Base-by-base conservation (phyloP, 2,888 invertebrate genomes). In the Cerastis leucographa region DNA sequence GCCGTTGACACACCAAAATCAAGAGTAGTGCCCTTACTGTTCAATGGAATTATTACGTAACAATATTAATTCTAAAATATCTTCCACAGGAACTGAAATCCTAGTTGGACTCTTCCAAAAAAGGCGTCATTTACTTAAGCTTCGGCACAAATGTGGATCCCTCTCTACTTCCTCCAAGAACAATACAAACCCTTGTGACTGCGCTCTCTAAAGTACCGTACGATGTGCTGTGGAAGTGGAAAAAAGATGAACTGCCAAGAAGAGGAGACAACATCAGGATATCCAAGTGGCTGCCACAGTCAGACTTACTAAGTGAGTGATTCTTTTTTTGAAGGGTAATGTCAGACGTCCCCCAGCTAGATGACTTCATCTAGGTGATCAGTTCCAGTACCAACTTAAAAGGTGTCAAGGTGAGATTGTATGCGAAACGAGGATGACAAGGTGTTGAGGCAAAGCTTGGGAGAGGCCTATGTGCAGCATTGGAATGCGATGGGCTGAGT, bases 221-320 rank as follows among this genome's bases (percentile, higher is more conserved):
- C 49, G 89, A 95, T 67, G 87, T 95, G 9, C 66, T 95, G 19
- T 93, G 92, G 91, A 95, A 95, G 77, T 94, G 92, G 91, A 91
- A 94, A 74, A 80, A 81, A n/a, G 92, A 93, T 61, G 89, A 90
- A 25, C 59, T 94, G 12, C 90, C 91, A 42, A 91, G 90, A 54
- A 81, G 81, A 19, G 81, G 91, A 0, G 74, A 87, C 2, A 95
- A 95, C 71, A 92, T 95, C 3, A 91, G 82, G 71, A 91, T 94
- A 74, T 87, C 86, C 0, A 93, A 93, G 86, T 95, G 94, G 95
- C 68, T 94, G 22, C 94, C 95, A 0, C 94, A 94, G 54, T 85
- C 91, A 0, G 92, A 93, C 79, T 62, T 94, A 17, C 80, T 94
- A 0, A 88, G 93, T 93, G 85, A 91, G 92, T 79, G 40, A 6